Evolutionary conservation across 2,113 vertebrate genomes (phyloP).

Genomic region (Zeus faber): DNA sequence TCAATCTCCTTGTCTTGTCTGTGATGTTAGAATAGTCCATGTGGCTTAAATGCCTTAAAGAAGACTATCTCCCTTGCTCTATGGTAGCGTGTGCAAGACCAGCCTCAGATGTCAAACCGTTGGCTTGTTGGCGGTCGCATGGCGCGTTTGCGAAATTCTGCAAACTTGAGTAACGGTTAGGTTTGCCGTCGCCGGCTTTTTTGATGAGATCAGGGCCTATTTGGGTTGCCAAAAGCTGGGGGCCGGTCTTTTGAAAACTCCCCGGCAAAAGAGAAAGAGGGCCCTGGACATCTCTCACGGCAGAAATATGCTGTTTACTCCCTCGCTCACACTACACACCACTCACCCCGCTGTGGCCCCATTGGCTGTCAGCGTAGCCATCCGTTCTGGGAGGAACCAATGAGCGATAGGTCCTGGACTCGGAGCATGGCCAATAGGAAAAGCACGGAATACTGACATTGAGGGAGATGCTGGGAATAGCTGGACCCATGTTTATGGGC

Average conservation of each 20-base stretch:
- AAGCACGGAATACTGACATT: constrained; percentile 42
- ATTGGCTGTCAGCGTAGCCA: constrained; percentile 68
- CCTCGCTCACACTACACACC: constrained; percentile 53
- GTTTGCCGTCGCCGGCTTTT: too few species aligned
- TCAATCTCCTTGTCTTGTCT: constrained; percentile 14
- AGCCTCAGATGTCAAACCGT: background rate
- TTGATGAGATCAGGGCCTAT: too few species aligned
- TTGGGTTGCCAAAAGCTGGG: too few species aligned
- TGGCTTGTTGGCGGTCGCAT: background rate
- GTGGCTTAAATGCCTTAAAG: constrained; percentile 14
- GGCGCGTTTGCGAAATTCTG: too few species aligned
- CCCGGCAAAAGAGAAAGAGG: constrained; percentile 18
- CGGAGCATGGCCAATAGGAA: constrained; percentile 57
- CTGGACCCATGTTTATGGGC: constrained; percentile 63
- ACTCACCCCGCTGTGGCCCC: constrained; percentile 65
- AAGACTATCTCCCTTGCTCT: too few species aligned
- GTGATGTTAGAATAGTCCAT: constrained; percentile 18
- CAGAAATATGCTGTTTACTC: constrained; percentile 51
- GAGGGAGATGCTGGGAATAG: constrained; percentile 64
- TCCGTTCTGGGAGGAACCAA: constrained; percentile 68
- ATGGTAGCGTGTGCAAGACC: background rate
- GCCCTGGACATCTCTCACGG: constrained; percentile 29
- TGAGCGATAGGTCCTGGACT: constrained; percentile 40
- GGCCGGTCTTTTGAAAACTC: too few species aligned
- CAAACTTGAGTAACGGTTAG: too few species aligned